These are phyloP conservation scores for Piliocolobus tephrosceles DNA, from an alignment of 2,113 vertebrate genomes.

Conservation along the genomic window DNA sequence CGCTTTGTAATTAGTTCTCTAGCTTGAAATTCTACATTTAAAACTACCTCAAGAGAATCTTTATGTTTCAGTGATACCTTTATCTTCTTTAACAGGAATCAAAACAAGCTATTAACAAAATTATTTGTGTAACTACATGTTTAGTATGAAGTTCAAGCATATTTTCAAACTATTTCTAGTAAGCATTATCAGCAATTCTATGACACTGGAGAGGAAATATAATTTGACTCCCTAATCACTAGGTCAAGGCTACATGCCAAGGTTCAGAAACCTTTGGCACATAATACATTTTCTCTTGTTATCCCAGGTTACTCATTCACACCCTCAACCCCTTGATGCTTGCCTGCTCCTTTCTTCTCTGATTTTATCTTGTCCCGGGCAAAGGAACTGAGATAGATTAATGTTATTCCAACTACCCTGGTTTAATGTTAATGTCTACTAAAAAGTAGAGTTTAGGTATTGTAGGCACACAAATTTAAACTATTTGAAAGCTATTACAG, in stretches of 20 bases:
- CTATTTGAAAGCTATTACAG: slow-evolving; percentile 16
- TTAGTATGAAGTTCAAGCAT: neutral
- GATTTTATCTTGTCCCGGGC: neutral
- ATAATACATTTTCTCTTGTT: slow-evolving; percentile 7
- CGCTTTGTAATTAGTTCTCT: neutral
- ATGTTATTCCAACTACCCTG: neutral
- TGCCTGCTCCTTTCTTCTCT: neutral
- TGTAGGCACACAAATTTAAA: slow-evolving; percentile 8
- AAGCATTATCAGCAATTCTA: neutral
- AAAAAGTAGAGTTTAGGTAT: neutral
- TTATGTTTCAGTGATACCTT: neutral
- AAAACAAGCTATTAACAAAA: slow-evolving; percentile 36
- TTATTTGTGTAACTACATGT: neutral
- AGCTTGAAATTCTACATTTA: neutral
- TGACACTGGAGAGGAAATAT: neutral
- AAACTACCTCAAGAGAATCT: slow-evolving; percentile 1
- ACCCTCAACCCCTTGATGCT: neutral
- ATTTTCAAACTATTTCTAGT: slow-evolving; percentile 3
- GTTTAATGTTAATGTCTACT: slow-evolving; percentile 20
- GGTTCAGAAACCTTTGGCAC: neutral
- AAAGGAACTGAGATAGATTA: neutral
- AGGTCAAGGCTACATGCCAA: neutral
- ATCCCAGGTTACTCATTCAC: neutral
- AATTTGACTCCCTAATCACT: neutral
- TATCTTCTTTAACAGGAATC: slow-evolving; percentile 3